Conservation (phyloP, 2,797 vertebrate species). For the Amphiprion clarkii region DNA sequence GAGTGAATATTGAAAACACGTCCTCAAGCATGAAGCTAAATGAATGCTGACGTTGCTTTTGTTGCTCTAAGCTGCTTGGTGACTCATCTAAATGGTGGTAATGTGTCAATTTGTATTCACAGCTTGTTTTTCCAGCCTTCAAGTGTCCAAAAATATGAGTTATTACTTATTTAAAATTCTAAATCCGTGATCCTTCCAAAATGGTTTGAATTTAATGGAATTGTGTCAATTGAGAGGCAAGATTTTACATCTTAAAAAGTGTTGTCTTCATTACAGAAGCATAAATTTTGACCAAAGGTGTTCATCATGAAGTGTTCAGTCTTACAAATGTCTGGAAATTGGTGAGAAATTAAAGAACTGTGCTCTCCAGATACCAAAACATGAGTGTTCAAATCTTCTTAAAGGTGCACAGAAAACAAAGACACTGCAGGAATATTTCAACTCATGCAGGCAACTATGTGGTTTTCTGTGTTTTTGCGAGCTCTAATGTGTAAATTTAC, state of each 20-base stretch:
- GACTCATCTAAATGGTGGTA: neutral
- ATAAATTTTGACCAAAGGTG: neutral
- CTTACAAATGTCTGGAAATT: neutral
- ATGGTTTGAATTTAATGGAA: neutral
- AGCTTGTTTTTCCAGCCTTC: neutral
- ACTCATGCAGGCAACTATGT: neutral
- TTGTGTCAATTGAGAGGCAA: neutral
- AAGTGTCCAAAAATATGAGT: neutral
- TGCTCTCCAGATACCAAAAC: neutral
- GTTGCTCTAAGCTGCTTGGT: neutral
- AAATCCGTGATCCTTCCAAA: too few relatives aligned
- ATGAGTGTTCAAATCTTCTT: neutral
- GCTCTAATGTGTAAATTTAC: constrained; percentile 13
- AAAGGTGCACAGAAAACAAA: neutral
- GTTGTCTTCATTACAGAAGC: neutral
- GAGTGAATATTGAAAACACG: neutral
- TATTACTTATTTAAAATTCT: neutral
- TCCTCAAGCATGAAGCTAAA: neutral
- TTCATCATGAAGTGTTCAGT: neutral
- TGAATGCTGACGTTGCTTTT: neutral
- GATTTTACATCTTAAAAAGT: neutral
- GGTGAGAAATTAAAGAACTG: too few relatives aligned
- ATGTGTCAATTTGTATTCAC: neutral
- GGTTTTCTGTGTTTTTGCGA: neutral
- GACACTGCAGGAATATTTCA: neutral